phyloP scores from a whole-genome alignment of 2,888 invertebrate genomes.

The Liopterus haemorrhoidalis region DNA sequence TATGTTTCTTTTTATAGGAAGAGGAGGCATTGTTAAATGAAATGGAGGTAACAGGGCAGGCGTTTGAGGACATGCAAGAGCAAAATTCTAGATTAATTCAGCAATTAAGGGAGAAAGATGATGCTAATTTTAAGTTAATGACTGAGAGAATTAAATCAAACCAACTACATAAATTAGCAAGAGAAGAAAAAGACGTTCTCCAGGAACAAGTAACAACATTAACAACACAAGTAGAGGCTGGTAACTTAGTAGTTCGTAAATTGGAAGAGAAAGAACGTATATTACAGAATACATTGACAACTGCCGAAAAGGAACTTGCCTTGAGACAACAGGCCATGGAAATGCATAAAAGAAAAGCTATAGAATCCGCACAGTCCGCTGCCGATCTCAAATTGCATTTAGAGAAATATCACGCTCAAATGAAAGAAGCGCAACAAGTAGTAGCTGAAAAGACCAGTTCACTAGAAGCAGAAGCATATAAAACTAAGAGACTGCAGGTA shows the following conservation, averaged over 20 bases:
- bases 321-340: conserved; percentile 94
- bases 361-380: conserved; percentile 94
- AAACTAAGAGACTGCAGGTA: conserved; percentile 87
- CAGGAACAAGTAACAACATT: conserved; percentile 82
- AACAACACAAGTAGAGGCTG: conserved; percentile 87
- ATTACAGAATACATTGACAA: conserved; percentile 83
- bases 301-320: conserved; percentile 89
- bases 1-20: conserved; percentile 56
- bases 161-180: conserved; percentile 85
- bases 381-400: conserved; percentile 94
- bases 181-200: conserved; percentile 90
- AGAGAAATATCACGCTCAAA: conserved; percentile 96
- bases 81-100: conserved; percentile 93
- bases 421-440: conserved; percentile 95
- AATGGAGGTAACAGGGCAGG: conserved; percentile 99
- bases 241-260: conserved; percentile 87
- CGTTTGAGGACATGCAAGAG: conserved; percentile 99
- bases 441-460: conserved; percentile 96
- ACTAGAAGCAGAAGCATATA: conserved; percentile 92
- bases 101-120: conserved; percentile 93
- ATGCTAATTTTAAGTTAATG: conserved; percentile 98
- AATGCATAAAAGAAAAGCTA: conserved; percentile 95
- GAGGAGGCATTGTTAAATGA: conserved; percentile 95
- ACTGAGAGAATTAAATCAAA: conserved; percentile 94
- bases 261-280: conserved; percentile 94